phyloP scores from a whole-genome alignment of 1,140 invertebrate species.

The Drosophila melanica region DNA sequence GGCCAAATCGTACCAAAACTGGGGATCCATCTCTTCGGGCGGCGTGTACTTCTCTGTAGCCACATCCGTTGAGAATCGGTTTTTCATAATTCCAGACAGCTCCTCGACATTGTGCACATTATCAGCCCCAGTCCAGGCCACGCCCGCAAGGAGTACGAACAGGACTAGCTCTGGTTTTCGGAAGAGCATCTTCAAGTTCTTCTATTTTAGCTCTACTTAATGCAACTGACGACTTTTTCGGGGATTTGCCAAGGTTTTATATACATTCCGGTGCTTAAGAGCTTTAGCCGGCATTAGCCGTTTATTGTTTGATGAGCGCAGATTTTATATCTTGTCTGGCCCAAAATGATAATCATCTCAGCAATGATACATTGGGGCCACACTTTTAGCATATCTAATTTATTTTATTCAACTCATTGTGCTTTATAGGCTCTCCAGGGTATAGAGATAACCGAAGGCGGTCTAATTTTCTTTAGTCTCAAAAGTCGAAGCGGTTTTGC shows the following conservation, averaged over 20 bases:
- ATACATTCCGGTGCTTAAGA: slow-evolving; percentile 10
- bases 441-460: background rate
- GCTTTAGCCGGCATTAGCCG: background rate
- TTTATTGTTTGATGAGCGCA: slow-evolving; percentile 21
- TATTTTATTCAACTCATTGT: background rate
- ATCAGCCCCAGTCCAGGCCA: background rate
- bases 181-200: slow-evolving; percentile 17
- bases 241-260: slow-evolving; percentile 13
- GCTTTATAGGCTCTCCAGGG: too few species aligned
- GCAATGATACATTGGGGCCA: background rate
- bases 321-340: background rate
- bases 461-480: too few species aligned
- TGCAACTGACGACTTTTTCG: slow-evolving; percentile 17
- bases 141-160: slow-evolving; percentile 2
- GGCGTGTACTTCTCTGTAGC: slow-evolving; percentile 39
- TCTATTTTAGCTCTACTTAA: background rate
- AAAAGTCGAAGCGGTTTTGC: too few species aligned
- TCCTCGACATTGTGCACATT: slow-evolving; percentile 16
- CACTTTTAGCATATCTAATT: background rate
- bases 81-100: background rate
- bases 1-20: slow-evolving; percentile 71
- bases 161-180: slow-evolving; percentile 11
- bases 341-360: background rate
- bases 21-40: slow-evolving; percentile 55
- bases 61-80: slow-evolving; percentile 11